Evolutionary conservation across 2,113 vertebrate species (phyloP), one percentile per base, ranked within the genome.

Genomic region (Tychaedon coryphoeus): DNA sequence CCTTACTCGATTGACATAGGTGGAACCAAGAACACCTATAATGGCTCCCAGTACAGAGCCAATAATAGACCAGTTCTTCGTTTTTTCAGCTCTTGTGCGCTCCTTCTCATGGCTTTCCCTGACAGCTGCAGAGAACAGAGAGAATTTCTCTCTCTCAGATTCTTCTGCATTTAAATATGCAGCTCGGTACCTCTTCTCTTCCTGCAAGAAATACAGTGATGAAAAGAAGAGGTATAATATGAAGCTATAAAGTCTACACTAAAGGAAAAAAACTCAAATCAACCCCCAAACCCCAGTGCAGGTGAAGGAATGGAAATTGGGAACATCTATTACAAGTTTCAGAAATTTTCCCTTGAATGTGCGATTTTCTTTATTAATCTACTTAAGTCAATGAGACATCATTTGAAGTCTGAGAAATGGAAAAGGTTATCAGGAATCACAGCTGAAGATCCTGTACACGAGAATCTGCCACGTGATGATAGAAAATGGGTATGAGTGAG

Each of bases 31-130:
- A 93, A 99, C 99, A 6, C 99, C 99, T 14, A 99, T 99, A 88
- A 99, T 57, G 13, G 99, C 99, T 14, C 99, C 99, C 14, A 99
- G 97, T 15, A 99, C 98, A 0, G 99, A 99, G 51, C 99, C 99
- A 4, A 99, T 98, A 88, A 99, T 76, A 50, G 99, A 99, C 99
- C 99, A 99, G 98, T 99, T 99, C 97, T 99, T 99, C 8, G 99
- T 99, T 69, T 99, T 98, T 65, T 99, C 99, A 0, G 99, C 99
- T 94, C 99, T 97, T 1, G 99, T 95, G 33, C 99, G 97, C 91
- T 99, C 99, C 93, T 99, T 99, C 91, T 99, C 99, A 1, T 99
- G 99, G 86, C 99, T 99, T 94, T 97, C 99, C 36, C 99, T 97
- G 78, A 99, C 99, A 1, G 98, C 98, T 0, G 98, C 99, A 3